Evolutionary conservation across 2,113 vertebrate genomes (phyloP).

Genomic region (Ranitomeya variabilis): DNA sequence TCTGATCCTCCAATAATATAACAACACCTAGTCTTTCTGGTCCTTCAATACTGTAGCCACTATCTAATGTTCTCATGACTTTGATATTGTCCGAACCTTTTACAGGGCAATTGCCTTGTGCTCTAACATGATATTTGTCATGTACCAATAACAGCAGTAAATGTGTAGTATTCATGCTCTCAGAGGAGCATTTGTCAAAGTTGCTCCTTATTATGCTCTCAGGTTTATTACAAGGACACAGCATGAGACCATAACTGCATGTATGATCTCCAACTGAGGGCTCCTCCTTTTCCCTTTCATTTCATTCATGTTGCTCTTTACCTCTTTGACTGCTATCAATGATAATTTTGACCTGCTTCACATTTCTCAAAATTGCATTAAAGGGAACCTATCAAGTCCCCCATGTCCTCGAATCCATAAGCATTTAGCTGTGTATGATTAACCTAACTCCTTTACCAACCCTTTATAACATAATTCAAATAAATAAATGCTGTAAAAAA

Average conservation of each 20-base stretch:
- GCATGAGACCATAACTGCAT: constrained; percentile 37
- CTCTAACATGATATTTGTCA: neutral
- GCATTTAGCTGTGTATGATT: too few relatives aligned
- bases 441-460: too few relatives aligned
- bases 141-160: neutral
- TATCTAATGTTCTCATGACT: neutral
- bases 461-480: too few relatives aligned
- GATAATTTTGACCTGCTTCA: constrained; percentile 47
- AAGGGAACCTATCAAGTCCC: neutral
- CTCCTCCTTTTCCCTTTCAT: neutral
- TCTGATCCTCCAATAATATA: too few relatives aligned
- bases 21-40: too few relatives aligned
- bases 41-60: too few relatives aligned
- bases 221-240: constrained; percentile 32
- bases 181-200: constrained; percentile 38
- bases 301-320: neutral
- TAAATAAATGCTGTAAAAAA: too few relatives aligned
- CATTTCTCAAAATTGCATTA: constrained; percentile 41
- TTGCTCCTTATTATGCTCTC: constrained; percentile 45
- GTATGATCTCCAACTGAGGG: neutral
- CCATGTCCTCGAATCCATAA: too few relatives aligned
- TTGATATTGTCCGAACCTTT: neutral
- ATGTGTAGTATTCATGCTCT: neutral
- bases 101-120: neutral
- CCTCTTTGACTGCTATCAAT: constrained; percentile 1